These are phyloP conservation scores for Nettapus auritus DNA, from an alignment of 2,113 vertebrate genomes.

Conservation along the genomic window DNA sequence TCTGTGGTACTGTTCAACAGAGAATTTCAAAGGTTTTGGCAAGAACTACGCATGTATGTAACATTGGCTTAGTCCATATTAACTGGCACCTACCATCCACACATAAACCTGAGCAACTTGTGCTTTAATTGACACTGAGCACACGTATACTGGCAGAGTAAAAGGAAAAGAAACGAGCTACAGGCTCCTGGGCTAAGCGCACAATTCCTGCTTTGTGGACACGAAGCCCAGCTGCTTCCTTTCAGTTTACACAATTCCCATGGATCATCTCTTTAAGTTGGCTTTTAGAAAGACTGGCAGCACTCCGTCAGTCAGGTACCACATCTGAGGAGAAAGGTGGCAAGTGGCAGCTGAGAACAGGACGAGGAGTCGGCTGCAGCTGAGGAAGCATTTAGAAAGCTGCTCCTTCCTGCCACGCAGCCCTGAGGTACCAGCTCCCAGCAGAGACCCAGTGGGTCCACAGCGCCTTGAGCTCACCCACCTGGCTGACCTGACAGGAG, in stretches of 20 bases:
- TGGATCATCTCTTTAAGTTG: neutral
- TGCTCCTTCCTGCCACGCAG: neutral
- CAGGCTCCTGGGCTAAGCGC: neutral
- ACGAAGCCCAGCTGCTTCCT: neutral
- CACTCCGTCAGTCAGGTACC: neutral
- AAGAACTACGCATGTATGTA: neutral
- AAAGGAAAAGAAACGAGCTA: neutral
- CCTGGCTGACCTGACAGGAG: neutral
- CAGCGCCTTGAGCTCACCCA: neutral
- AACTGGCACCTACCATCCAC: neutral
- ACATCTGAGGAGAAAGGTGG: neutral
- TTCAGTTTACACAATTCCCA: neutral
- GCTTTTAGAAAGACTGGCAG: neutral
- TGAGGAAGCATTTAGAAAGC: rapidly evolving
- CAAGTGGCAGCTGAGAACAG: neutral
- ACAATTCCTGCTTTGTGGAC: neutral
- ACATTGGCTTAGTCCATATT: neutral
- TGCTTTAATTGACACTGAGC: neutral
- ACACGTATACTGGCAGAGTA: neutral
- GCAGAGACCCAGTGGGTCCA: neutral
- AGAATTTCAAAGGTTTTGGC: neutral
- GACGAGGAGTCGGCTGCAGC: neutral
- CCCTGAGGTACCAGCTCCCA: neutral
- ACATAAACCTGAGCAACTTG: neutral
- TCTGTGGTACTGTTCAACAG: neutral